Base-by-base conservation (phyloP, 2,797 vertebrate species). In the Diceros bicornis region DNA sequence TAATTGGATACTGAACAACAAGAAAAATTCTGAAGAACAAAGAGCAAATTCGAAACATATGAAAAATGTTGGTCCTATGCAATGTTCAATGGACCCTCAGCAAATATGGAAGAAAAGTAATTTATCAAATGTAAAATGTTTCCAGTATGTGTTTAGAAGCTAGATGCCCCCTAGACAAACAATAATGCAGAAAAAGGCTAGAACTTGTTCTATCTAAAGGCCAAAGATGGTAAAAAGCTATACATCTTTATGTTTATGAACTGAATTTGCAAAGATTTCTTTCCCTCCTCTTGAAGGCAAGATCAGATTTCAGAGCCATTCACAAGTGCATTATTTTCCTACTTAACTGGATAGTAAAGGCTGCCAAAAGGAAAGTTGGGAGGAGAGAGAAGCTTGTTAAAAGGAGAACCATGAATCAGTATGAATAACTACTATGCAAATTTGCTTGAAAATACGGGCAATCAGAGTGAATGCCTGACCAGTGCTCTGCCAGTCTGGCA, bases 271-370 rank as follows among this genome's bases (percentile, higher is more conserved):
- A 52, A 85, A 66, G 34, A 32, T 37, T 16, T 37, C 18, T 72
- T 61, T 7, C 7, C 21, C 4, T 82, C 3, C 3, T 89, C n/a
- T 83, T 85, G 16, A 74, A 78, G 18, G 18, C 59, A 82, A 90
- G 64, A 93, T 81, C 57, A 83, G 27, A 90, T 91, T 96, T 94
- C 52, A 94, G 37, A 61, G 69, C 13, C 47, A 69, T 68, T 94
- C 78, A 74, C 34, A 95, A 88, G 68, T 16, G 21, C 3, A 32
- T 61, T 71, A n/a, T 83, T 84, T 88, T 41, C 37, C 27, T 64
- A 37, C 37, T 74, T 64, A 72, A 68, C 23, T 64, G 74, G 25
- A 25, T 29, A 34, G 47, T 34, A 92, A 62, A 87, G 27, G 21
- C 47, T 82, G 50, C 44, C 74, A 81, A 75, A 93, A 55, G 47